Percentiles rank a stretch among this genome's conserved stretches.
Conservation (phyloP, 2,888 invertebrate species). For the Dilophus febrilis region DNA sequence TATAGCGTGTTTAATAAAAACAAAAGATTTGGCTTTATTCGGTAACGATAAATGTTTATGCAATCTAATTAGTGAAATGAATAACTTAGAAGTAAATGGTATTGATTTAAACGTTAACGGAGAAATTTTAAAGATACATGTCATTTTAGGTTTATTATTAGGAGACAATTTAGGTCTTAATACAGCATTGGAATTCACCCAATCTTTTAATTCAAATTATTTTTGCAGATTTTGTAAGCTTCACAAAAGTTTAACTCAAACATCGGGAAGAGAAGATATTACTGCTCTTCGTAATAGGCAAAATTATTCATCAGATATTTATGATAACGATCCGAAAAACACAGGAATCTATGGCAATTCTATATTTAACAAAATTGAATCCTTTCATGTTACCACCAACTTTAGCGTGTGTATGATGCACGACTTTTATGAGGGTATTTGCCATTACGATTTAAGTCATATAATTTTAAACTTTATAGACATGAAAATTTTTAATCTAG, state of each 20-base stretch:
- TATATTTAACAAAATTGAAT: slow-evolving; percentile 5
- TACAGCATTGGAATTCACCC: slow-evolving; percentile 2
- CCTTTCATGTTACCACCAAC: slow-evolving; percentile 4
- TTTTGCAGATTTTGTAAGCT: slow-evolving; percentile 3
- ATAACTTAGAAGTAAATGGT: slow-evolving; percentile 1
- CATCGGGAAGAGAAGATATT: not conserved
- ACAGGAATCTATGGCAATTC: slow-evolving; percentile 3
- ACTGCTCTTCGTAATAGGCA: not conserved
- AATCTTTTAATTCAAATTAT: slow-evolving; percentile 3
- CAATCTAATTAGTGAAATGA: slow-evolving; percentile 1
- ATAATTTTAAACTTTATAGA: slow-evolving; percentile 5
- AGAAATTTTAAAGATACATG: not conserved
- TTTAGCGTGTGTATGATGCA: slow-evolving; percentile 7
- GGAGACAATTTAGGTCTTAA: slow-evolving; percentile 6
- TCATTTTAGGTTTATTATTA: slow-evolving; percentile 3
- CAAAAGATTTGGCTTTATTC: not conserved
- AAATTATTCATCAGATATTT: slow-evolving; percentile 1
- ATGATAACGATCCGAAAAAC: slow-evolving; percentile 1
- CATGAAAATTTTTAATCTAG: slow-evolving; percentile 3
- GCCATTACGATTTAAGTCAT: slow-evolving; percentile 5
- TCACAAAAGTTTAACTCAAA: not conserved
- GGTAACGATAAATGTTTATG: not conserved
- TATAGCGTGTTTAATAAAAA: no score
- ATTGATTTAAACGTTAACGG: slow-evolving; percentile 1
- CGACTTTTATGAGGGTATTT: slow-evolving; percentile 7